Evolutionary conservation across 1,140 invertebrate species (phyloP), one percentile per base, ranked within the genome.

Genomic region (Globodera rostochiensis): DNA sequence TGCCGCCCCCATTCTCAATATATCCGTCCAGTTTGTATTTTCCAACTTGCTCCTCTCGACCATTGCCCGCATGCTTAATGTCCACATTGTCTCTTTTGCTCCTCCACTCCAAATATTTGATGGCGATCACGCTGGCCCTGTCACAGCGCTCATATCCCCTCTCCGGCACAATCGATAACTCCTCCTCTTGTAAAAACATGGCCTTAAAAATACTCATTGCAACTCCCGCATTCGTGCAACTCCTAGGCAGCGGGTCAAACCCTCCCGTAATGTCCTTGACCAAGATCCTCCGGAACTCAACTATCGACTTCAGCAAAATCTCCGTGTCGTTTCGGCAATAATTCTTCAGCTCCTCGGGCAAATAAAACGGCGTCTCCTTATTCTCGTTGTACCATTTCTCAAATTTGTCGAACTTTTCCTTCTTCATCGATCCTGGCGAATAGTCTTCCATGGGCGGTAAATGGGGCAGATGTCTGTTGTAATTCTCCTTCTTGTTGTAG

Each of bases 291-390:
- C 25, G 25, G 25, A 25, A 25, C 25, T 25, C 25, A 25, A 25
- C 25, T 25, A 25, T 25, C 25, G 25, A 25, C 25, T 25, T 25
- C 25, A 25, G 25, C 25, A 25, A 49, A 49, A 75, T 75, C n/a
- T 75, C 74, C 36, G 60, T 64, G 21, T 75, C 74, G 60, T 75
- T 75, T 15, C 36, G 36, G 60, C 74, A 46, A 75, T 75, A 75
- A 75, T 47, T 71, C 9, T 15, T 36, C 69, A 71, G 25, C 25
- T 71, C 69, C 9, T 71, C 69, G 9, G n/a, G n/a, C 69, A 71
- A 15, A 47, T 71, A 71, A 71, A 71, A 71, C 11, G 69, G 69
- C 69, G 69, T 71, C 46, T 71, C 46, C 46, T 25, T 71, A 3
- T 71, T 71, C 15, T 3, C 69, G 25, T 71, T 47, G 21, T 71